Percentiles rank a stretch among this genome's conserved stretches.
Conservation (phyloP, 30 jellyfish, hydroid and myxozoan genomes). For the Phacellophora camtschatica region DNA sequence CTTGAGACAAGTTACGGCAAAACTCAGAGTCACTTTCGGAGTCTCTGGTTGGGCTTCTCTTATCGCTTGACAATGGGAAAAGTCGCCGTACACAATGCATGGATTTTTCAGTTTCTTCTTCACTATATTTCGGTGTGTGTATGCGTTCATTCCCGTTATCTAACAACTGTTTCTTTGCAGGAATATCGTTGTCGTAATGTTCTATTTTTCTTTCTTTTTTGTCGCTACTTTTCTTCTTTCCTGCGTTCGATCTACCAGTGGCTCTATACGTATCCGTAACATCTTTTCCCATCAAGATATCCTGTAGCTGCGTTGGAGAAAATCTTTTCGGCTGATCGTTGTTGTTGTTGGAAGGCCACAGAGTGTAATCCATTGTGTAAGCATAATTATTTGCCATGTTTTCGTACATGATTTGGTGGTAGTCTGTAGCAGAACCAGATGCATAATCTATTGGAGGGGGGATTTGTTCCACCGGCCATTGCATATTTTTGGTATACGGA, state of each 20-base stretch:
- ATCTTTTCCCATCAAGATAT: slow-evolving; percentile 33
- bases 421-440: not conserved
- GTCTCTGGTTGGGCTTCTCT: slow-evolving; percentile 7
- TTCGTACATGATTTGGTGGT: not conserved
- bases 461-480: slow-evolving; percentile 9
- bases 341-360: slow-evolving; percentile 30
- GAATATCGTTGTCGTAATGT: not conserved
- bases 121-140: slow-evolving; percentile 9
- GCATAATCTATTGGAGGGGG: slow-evolving; percentile 43
- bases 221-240: not conserved
- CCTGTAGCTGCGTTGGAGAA: slow-evolving; percentile 58
- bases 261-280: not conserved
- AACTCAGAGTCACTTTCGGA: slow-evolving; percentile 64
- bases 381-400: slow-evolving; percentile 2
- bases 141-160: slow-evolving; percentile 4
- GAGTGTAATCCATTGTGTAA: slow-evolving; percentile 1
- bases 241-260: not conserved
- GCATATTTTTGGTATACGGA: not conserved
- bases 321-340: not conserved
- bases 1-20: slow-evolving; percentile 51
- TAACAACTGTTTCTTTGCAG: not conserved
- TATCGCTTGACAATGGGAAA: slow-evolving; percentile 28
- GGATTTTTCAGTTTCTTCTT: not conserved
- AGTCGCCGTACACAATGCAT: slow-evolving; percentile 49
- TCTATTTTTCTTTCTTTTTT: not conserved